These are phyloP conservation scores for Drosophila truncata DNA, from an alignment of 1,140 invertebrate genomes.

Conservation along the genomic window DNA sequence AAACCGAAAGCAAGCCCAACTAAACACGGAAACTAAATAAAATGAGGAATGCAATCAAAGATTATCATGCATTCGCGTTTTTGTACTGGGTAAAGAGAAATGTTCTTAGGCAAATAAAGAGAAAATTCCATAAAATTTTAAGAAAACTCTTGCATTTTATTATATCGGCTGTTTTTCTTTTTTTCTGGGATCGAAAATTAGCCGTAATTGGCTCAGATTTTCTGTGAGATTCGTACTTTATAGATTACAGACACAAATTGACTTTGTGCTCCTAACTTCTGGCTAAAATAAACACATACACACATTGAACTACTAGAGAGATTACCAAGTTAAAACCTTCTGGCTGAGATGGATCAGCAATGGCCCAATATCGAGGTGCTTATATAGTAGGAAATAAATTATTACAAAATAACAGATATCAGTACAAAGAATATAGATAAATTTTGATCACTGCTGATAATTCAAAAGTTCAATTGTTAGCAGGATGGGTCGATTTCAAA, in stretches of 20 bases:
- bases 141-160: conserved; percentile 52
- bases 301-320: conserved; percentile 34
- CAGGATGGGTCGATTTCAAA: conserved; percentile 11
- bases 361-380: conserved; percentile 39
- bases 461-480: conserved; percentile 5
- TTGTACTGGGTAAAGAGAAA: conserved; percentile 58
- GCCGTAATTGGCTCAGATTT: background rate
- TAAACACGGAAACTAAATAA: conserved; percentile 39
- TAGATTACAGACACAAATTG: conserved; percentile 28
- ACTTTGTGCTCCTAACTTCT: conserved; percentile 41
- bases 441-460: conserved; percentile 8
- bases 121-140: conserved; percentile 78
- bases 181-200: conserved; percentile 6
- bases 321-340: conserved; percentile 34
- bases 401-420: conserved; percentile 64
- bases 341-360: conserved; percentile 12
- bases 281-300: conserved; percentile 30
- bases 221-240: conserved; percentile 30
- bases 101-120: conserved; percentile 79
- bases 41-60: conserved; percentile 65
- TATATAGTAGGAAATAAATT: conserved; percentile 63
- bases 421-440: conserved; percentile 50
- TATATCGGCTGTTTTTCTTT: conserved; percentile 14
- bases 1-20: conserved; percentile 48
- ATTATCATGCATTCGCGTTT: conserved; percentile 50